Percentiles rank a stretch among this genome's conserved stretches.
Evolutionary conservation across 2,888 invertebrate species (phyloP).

Genomic region (Spodoptera littoralis): DNA sequence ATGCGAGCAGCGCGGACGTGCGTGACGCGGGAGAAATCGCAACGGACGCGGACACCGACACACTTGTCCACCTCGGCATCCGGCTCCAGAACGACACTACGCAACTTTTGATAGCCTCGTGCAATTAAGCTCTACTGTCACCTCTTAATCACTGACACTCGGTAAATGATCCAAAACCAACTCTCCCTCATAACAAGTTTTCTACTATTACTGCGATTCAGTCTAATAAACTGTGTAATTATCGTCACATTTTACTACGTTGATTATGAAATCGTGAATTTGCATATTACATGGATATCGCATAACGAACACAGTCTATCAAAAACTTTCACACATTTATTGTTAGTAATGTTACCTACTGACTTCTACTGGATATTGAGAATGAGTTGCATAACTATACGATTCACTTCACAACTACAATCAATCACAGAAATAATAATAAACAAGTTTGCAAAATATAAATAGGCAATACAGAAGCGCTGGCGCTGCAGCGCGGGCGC

Average conservation of each 20-base stretch:
- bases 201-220: constrained; percentile 52
- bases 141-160: constrained; percentile 57
- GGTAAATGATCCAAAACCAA: constrained; percentile 52
- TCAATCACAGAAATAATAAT: constrained; percentile 41
- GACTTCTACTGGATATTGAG: constrained; percentile 33
- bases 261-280: constrained; percentile 66
- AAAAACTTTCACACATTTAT: constrained; percentile 63
- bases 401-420: constrained; percentile 43
- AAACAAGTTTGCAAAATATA: constrained; percentile 44
- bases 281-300: constrained; percentile 66
- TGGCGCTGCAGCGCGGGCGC: constrained; percentile 76
- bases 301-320: constrained; percentile 61
- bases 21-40: constrained; percentile 86
- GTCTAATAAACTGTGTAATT: constrained; percentile 61
- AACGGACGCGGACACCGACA: constrained; percentile 71
- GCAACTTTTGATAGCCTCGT: constrained; percentile 54
- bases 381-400: constrained; percentile 38
- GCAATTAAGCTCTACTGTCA: constrained; percentile 51
- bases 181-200: constrained; percentile 59
- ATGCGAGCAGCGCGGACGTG: constrained; percentile 76
- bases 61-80: constrained; percentile 76
- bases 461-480: constrained; percentile 64
- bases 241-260: constrained; percentile 63
- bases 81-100: constrained; percentile 69
- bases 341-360: constrained; percentile 31